Evolutionary conservation across 2,888 invertebrate species (phyloP).

Genomic region (Ectemnius lituratus): DNA sequence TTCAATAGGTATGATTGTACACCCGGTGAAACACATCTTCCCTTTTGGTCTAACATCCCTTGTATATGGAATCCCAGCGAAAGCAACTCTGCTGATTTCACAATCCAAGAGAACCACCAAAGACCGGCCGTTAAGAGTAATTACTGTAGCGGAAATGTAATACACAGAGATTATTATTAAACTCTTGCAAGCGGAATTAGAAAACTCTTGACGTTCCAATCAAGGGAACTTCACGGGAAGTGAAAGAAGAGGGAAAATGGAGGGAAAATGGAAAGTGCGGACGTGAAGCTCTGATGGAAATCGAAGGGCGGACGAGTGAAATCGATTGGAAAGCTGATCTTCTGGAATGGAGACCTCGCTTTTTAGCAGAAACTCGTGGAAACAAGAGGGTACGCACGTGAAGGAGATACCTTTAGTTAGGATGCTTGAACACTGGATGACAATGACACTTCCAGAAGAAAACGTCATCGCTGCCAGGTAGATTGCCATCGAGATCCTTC

Average conservation of each 20-base stretch:
- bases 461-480: neutral
- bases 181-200: too few species aligned
- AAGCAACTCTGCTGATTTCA: too few species aligned
- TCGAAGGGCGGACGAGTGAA: neutral
- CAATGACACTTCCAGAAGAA: neutral
- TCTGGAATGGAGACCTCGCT: neutral
- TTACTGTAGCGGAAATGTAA: too few species aligned
- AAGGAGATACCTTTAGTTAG: neutral
- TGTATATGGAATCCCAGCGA: too few species aligned
- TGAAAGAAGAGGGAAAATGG: too few species aligned
- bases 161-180: too few species aligned
- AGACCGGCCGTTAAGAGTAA: neutral
- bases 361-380: neutral
- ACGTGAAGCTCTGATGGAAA: too few species aligned
- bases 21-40: slow-evolving; percentile 7
- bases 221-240: too few species aligned
- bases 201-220: too few species aligned
- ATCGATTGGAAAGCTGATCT: neutral
- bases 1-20: slow-evolving; percentile 17
- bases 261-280: too few species aligned
- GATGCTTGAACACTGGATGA: neutral
- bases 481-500: neutral
- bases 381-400: neutral
- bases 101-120: neutral
- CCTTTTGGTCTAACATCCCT: neutral